Conservation (phyloP, 2,113 vertebrate species). For the Larimichthys polyactis region DNA sequence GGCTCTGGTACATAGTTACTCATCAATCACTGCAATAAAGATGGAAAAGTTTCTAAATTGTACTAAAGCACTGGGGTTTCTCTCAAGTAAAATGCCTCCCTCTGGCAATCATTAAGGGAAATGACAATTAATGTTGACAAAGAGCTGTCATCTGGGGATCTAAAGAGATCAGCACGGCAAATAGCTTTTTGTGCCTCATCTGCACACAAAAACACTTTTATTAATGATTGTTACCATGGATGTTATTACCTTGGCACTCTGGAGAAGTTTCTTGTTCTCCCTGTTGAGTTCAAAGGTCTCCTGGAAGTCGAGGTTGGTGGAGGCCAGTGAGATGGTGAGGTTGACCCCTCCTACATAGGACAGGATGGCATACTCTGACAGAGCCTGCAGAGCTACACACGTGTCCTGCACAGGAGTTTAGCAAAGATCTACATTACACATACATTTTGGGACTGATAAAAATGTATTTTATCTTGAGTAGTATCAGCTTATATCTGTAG, state of each 20-base stretch:
- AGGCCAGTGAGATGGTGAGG: conserved; percentile 94
- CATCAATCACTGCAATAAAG: conserved; percentile 48
- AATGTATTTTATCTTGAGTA: neutral
- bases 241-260: conserved; percentile 87
- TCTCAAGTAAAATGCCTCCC: conserved; percentile 9
- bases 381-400: conserved; percentile 92
- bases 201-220: conserved; percentile 8
- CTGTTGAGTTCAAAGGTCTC: conserved; percentile 93
- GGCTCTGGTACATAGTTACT: conserved; percentile 31
- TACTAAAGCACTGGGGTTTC: conserved; percentile 10
- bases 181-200: neutral
- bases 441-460: neutral
- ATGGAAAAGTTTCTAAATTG: conserved; percentile 22
- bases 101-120: conserved; percentile 10
- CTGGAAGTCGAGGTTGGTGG: conserved; percentile 95
- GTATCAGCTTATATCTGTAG: neutral
- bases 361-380: conserved; percentile 94
- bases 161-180: neutral
- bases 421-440: neutral
- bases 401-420: conserved; percentile 86
- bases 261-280: conserved; percentile 92
- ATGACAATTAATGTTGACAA: neutral
- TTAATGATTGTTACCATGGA: neutral
- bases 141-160: neutral
- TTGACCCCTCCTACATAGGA: conserved; percentile 92